Percentiles rank a stretch among this genome's conserved stretches.
These are phyloP conservation scores for Cladopsammia gracilis DNA, from an alignment of 64 coral and sea anemone species.

Conservation along the genomic window DNA sequence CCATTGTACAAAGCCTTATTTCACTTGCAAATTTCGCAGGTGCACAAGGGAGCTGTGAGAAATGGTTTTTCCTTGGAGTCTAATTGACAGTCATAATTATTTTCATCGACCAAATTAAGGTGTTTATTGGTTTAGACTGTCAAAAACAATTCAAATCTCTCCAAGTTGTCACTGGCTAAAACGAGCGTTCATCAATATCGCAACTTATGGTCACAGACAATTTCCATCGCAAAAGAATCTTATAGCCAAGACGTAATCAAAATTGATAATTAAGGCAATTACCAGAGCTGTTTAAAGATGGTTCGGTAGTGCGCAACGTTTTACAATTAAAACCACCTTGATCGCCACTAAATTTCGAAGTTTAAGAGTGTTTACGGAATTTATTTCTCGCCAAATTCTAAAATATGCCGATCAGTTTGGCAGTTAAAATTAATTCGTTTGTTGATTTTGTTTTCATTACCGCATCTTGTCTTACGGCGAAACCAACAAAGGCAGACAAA, in stretches of 20 bases:
- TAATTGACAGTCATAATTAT: slow-evolving; percentile 93
- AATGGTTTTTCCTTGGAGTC: slow-evolving; percentile 74
- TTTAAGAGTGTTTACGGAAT: slow-evolving; percentile 46
- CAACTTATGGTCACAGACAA: slow-evolving; percentile 42
- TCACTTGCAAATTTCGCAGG: slow-evolving; percentile 92
- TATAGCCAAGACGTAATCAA: slow-evolving; percentile 2
- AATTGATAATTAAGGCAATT: slow-evolving; percentile 55
- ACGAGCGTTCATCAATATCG: slow-evolving; percentile 43
- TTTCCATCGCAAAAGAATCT: slow-evolving; percentile 44
- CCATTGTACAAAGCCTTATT: slow-evolving; percentile 79
- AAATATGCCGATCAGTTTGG: slow-evolving; percentile 9
- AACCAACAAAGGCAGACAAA: slow-evolving; percentile 47
- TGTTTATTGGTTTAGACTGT: slow-evolving; percentile 89
- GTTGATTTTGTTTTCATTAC: slow-evolving; percentile 42
- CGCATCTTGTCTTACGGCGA: not conserved
- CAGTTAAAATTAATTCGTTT: slow-evolving; percentile 32
- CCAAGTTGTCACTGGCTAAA: slow-evolving; percentile 51
- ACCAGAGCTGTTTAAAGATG: slow-evolving; percentile 43
- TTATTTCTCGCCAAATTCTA: slow-evolving; percentile 43
- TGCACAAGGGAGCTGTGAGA: slow-evolving; percentile 65
- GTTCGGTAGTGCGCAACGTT: not conserved
- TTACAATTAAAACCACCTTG: not conserved
- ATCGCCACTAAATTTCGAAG: slow-evolving; percentile 15
- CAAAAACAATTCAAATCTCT: slow-evolving; percentile 64
- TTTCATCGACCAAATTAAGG: slow-evolving; percentile 90